phyloP scores from a whole-genome alignment of 2,888 invertebrate species.

The Dastarcus helophoroides region DNA sequence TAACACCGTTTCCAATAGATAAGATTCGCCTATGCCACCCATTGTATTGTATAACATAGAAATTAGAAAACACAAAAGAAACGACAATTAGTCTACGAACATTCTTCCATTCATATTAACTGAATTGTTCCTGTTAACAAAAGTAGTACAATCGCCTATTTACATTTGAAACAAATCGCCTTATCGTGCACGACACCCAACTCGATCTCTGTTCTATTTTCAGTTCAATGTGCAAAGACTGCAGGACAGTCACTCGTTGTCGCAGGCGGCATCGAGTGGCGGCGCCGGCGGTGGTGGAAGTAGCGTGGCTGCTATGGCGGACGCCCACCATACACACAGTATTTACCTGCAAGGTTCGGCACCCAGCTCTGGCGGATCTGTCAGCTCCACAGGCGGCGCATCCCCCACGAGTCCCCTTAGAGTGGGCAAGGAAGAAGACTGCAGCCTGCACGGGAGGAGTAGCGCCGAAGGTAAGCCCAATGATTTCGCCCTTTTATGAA shows the following conservation, averaged over 20 bases:
- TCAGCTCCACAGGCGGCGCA: slow-evolving; percentile 37
- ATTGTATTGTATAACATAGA: too few species aligned
- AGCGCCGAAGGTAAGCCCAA: slow-evolving; percentile 48
- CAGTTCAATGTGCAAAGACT: slow-evolving; percentile 41
- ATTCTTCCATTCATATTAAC: too few species aligned
- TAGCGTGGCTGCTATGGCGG: slow-evolving; percentile 27
- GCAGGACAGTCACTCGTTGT: slow-evolving; percentile 33
- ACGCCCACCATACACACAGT: slow-evolving; percentile 28
- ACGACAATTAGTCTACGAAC: too few species aligned
- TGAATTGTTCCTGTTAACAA: too few species aligned
- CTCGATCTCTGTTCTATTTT: too few species aligned
- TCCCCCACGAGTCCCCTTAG: slow-evolving; percentile 37
- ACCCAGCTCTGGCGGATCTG: slow-evolving; percentile 37
- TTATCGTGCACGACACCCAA: too few species aligned
- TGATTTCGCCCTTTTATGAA: too few species aligned
- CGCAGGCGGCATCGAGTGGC: slow-evolving; percentile 23
- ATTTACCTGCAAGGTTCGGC: slow-evolving; percentile 32
- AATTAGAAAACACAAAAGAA: too few species aligned
- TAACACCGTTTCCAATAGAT: too few species aligned
- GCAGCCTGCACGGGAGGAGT: slow-evolving; percentile 48
- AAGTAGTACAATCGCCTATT: too few species aligned
- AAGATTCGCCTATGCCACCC: too few species aligned
- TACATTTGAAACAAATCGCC: too few species aligned
- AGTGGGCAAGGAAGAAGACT: slow-evolving; percentile 53
- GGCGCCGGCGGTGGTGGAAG: slow-evolving; percentile 29